Conservation (phyloP, 2,797 vertebrate species). For the Syncerus caffer region DNA sequence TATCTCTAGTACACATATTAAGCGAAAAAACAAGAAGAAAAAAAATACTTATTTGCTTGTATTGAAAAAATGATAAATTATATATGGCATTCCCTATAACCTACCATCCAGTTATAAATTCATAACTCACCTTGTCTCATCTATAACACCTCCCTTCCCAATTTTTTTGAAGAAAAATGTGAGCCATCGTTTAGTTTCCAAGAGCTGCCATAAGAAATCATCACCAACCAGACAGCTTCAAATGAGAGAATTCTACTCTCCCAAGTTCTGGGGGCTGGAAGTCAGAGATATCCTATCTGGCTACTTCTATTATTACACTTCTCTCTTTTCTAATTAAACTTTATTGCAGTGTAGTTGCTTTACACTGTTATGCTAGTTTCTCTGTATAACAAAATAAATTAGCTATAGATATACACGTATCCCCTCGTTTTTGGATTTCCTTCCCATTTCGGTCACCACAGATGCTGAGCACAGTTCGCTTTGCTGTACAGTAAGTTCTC, state of each 20-base stretch:
- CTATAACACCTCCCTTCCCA: not conserved
- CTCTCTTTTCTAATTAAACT: not conserved
- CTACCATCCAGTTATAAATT: rapidly evolving
- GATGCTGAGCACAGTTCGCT: rapidly evolving
- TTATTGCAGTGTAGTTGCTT: rapidly evolving
- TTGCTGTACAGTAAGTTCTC: not conserved
- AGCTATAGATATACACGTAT: rapidly evolving
- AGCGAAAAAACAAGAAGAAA: not conserved
- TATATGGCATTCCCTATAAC: not conserved
- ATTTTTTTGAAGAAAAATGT: not conserved
- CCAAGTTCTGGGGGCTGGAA: not conserved
- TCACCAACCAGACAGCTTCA: rapidly evolving
- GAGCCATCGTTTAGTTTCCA: not conserved
- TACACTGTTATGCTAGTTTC: not conserved
- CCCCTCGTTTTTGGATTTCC: not conserved
- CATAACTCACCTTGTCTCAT: not conserved
- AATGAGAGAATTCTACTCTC: not conserved
- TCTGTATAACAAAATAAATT: not conserved
- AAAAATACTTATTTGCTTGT: not conserved
- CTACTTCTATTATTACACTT: rapidly evolving
- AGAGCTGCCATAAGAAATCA: not conserved
- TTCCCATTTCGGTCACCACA: not conserved
- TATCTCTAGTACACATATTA: not conserved
- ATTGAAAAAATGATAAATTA: not conserved
- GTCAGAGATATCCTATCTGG: rapidly evolving